Conservation (phyloP, 2,888 invertebrate species). For the Pollenia angustigena region DNA sequence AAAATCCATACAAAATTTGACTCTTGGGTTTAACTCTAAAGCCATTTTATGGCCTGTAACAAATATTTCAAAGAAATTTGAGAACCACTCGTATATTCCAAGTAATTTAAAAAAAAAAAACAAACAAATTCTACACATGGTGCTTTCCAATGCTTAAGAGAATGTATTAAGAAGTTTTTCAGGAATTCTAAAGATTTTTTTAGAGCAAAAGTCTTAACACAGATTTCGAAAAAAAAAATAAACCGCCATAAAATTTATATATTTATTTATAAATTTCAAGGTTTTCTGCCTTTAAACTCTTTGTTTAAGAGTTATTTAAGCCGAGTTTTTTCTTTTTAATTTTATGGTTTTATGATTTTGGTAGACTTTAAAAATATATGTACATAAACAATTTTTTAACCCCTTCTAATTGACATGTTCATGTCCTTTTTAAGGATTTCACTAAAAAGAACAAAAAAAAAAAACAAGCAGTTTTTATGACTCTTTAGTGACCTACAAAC, state of each 20-base stretch:
- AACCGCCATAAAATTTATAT: slow-evolving; percentile 36
- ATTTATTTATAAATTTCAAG: slow-evolving; percentile 11
- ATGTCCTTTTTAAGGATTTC: slow-evolving; percentile 36
- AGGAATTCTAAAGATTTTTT: slow-evolving; percentile 12
- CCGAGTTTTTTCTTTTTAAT: neutral
- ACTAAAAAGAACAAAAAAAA: neutral
- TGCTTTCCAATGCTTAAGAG: slow-evolving; percentile 3
- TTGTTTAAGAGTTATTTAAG: slow-evolving; percentile 13
- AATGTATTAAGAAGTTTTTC: slow-evolving; percentile 9
- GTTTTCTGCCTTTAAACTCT: slow-evolving; percentile 4
- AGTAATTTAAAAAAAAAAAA: neutral
- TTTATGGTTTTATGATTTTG: slow-evolving; percentile 74
- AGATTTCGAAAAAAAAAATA: slow-evolving; percentile 12
- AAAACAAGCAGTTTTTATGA: slow-evolving; percentile 46
- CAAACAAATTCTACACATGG: slow-evolving; percentile 15
- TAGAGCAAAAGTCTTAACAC: slow-evolving; percentile 34
- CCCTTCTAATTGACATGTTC: slow-evolving; percentile 56
- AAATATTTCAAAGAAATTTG: neutral
- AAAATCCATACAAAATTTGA: neutral
- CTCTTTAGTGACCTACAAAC: slow-evolving; percentile 73
- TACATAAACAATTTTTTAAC: slow-evolving; percentile 60
- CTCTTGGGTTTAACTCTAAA: slow-evolving; percentile 36
- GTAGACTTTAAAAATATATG: slow-evolving; percentile 26
- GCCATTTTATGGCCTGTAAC: neutral
- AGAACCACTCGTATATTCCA: neutral